These are phyloP conservation scores for Jaculus jaculus DNA, from an alignment of 2,113 vertebrate species.

Conservation along the genomic window DNA sequence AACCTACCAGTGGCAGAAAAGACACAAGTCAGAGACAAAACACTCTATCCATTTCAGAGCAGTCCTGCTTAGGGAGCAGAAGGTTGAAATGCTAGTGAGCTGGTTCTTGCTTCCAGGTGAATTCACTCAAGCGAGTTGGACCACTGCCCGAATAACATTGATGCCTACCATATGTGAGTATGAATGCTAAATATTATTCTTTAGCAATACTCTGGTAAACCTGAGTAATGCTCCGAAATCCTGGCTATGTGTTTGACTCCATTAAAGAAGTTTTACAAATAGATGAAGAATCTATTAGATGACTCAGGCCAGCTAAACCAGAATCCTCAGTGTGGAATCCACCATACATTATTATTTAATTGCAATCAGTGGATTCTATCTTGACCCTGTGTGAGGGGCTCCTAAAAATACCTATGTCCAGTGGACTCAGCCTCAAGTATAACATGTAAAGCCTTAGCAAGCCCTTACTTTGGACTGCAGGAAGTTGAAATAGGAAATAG, in stretches of 20 bases:
- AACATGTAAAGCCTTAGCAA: neutral
- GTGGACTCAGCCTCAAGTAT: conserved; percentile 19
- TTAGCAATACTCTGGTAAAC: neutral
- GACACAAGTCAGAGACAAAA: conserved; percentile 38
- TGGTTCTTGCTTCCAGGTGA: neutral
- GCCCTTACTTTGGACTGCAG: neutral
- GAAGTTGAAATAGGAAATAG: conserved; percentile 25
- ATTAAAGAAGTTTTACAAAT: neutral
- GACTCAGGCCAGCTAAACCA: neutral
- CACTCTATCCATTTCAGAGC: neutral
- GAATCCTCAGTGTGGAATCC: neutral
- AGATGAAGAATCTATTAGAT: neutral
- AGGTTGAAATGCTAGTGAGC: neutral
- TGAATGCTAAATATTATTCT: neutral
- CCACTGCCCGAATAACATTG: neutral
- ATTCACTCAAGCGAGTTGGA: neutral
- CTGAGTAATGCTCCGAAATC: neutral
- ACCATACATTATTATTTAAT: neutral
- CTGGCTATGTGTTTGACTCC: neutral
- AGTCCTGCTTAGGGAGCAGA: neutral
- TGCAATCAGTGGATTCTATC: neutral
- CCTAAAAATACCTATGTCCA: neutral
- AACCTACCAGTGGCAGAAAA: conserved; percentile 85
- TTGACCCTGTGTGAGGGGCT: neutral
- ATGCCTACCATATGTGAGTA: too few relatives aligned